A percentile compares a stretch with the other conserved stretches of the same genome.
phyloP scores from a whole-genome alignment of 2,113 vertebrate species.

The Paracanthobrama guichenoti region DNA sequence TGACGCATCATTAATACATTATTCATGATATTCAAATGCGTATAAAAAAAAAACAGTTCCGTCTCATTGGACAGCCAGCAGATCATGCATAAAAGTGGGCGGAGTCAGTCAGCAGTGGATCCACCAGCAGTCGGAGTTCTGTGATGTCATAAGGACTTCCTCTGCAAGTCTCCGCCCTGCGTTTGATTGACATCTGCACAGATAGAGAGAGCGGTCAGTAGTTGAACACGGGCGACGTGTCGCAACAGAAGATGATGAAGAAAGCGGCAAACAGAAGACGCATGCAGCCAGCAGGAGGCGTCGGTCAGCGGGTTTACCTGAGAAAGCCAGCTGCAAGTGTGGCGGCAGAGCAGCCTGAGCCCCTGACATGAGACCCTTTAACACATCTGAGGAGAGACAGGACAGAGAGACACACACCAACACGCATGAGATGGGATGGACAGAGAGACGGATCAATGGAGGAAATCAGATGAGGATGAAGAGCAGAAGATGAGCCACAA shows the following conservation, averaged over 20 bases:
- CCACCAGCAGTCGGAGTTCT: not conserved
- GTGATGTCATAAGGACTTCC: constrained; percentile 74
- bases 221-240: not conserved
- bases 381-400: constrained; percentile 87
- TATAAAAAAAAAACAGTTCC: constrained; percentile 55
- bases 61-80: constrained; percentile 47
- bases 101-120: not conserved
- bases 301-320: constrained; percentile 82
- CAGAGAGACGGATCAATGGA: not conserved
- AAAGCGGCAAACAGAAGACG: not conserved
- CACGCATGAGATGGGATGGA: constrained; percentile 14
- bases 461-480: constrained; percentile 10
- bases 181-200: constrained; percentile 75
- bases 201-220: not conserved
- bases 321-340: constrained; percentile 94
- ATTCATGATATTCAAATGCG: constrained; percentile 60
- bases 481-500: constrained; percentile 1
- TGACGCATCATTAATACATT: constrained; percentile 61
- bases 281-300: constrained; percentile 45
- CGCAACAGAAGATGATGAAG: not conserved
- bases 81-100: constrained; percentile 36
- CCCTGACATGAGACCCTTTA: constrained; percentile 98
- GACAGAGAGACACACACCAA: constrained; percentile 55
- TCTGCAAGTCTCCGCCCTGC: constrained; percentile 74
- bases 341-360: constrained; percentile 90